Evolutionary conservation across 2,113 vertebrate genomes (phyloP), one percentile per base, ranked within the genome.

Genomic region (rat (Rattus norvegicus)): DNA sequence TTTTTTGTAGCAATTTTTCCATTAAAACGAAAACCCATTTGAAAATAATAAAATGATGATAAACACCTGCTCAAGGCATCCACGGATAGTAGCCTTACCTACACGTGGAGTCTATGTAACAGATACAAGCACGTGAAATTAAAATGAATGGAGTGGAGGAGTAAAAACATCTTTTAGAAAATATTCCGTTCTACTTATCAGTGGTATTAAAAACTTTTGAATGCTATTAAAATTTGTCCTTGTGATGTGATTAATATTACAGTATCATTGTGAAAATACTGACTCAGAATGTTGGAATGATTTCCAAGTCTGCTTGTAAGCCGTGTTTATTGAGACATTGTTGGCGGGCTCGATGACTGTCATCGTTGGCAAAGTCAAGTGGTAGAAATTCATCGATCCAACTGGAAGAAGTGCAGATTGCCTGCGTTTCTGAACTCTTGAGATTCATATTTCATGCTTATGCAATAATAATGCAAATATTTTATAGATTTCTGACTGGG

Each of bases 331-430:
- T 80, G 52, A 96, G 20, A 91, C 1, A 33, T 47, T 94, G 69
- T 59, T 92, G 91, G 65, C 83, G 54, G 20, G 8, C 63, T 92
- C 90, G 91, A 94, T 43, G 67, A 84, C 14, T 91, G 0, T 83
- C 16, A 76, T 94, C 84, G 36, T 54, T 89, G 26, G 10, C 83
- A 92, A 87, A 94, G 28, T 92, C 73, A 96, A 94, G n/a, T 88
- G 43, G 12, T 73, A 94, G 90, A 96, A 90, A 92, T 79, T 84
- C 19, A 54, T 47, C 26, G 61, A 59, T 61, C 33, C 43, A 92
- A 65, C 39, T 39, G 30, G 16, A 88, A 85, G 49, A 80, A 97
- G 83, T 56, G 3, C 6, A 52, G 24, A 20, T 36, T 86, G 19
- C 7, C 5, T 93, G 13, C 8, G 70, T 73, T 84, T 72, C 33